Percentiles rank a stretch among this genome's conserved stretches.
Evolutionary conservation across 2,888 invertebrate genomes (phyloP).

Genomic region (Hyposoter didymator): DNA sequence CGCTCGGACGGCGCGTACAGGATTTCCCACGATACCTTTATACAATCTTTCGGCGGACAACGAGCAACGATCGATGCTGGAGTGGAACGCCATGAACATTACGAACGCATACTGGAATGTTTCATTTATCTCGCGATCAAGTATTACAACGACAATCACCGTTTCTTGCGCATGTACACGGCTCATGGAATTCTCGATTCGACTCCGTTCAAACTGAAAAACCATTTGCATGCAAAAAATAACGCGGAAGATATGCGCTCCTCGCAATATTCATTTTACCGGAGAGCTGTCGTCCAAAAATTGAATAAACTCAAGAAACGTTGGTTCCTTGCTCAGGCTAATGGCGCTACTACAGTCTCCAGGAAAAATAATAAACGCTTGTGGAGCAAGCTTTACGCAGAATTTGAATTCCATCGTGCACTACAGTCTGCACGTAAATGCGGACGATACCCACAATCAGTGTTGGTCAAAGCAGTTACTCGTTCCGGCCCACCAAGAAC

Average conservation of each 20-base stretch:
- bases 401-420: background rate
- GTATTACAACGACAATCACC: constrained; percentile 9
- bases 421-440: background rate
- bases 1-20: background rate
- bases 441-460: constrained; percentile 4
- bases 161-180: background rate
- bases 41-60: constrained; percentile 12
- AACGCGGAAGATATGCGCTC: background rate
- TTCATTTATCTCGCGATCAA: background rate
- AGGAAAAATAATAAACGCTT: background rate
- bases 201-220: background rate
- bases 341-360: background rate
- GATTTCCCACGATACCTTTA: background rate
- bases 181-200: constrained; percentile 1
- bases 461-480: background rate
- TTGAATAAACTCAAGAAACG: background rate
- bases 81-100: background rate
- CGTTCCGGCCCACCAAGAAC: background rate
- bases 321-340: background rate
- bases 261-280: background rate
- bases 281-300: background rate
- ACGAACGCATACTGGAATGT: background rate
- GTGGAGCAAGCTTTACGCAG: background rate
- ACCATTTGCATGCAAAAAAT: background rate
- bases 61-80: background rate